These are phyloP conservation scores for Lophotis ruficrista DNA, from an alignment of 2,113 vertebrate genomes.

Conservation along the genomic window DNA sequence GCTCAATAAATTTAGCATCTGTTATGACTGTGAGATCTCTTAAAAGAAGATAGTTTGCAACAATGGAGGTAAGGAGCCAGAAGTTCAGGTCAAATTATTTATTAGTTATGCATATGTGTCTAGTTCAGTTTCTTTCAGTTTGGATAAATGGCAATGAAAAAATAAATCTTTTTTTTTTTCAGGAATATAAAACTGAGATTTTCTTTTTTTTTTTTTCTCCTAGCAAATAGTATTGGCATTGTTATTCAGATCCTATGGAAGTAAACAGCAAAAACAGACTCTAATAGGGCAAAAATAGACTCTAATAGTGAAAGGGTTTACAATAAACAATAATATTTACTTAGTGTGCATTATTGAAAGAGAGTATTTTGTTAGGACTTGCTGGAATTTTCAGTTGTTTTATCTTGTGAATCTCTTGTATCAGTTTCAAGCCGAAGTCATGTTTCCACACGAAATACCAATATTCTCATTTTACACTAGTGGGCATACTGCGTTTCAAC, in stretches of 20 bases:
- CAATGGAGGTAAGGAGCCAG: neutral
- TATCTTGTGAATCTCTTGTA: conserved; percentile 65
- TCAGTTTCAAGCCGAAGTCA: conserved; percentile 71
- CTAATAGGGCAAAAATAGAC: neutral
- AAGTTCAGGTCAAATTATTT: neutral
- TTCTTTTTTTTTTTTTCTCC: neutral
- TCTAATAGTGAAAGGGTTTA: neutral
- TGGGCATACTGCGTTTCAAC: conserved; percentile 71
- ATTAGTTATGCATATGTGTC: neutral
- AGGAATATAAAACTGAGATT: neutral
- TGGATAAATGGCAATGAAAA: neutral
- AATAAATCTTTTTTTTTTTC: neutral
- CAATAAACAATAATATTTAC: conserved; percentile 64
- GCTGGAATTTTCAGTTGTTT: conserved; percentile 43
- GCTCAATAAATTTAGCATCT: neutral
- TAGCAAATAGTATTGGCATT: neutral
- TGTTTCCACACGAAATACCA: conserved; percentile 74
- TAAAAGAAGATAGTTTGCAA: neutral
- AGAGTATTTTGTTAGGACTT: conserved; percentile 52
- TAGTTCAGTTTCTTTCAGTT: neutral
- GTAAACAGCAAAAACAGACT: neutral
- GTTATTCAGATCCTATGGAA: neutral
- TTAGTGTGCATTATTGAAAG: conserved; percentile 6
- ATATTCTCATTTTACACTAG: conserved; percentile 69
- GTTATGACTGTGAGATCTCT: neutral